Base-by-base conservation (phyloP, 1,140 invertebrate species). In the Saxidomus purpurata region DNA sequence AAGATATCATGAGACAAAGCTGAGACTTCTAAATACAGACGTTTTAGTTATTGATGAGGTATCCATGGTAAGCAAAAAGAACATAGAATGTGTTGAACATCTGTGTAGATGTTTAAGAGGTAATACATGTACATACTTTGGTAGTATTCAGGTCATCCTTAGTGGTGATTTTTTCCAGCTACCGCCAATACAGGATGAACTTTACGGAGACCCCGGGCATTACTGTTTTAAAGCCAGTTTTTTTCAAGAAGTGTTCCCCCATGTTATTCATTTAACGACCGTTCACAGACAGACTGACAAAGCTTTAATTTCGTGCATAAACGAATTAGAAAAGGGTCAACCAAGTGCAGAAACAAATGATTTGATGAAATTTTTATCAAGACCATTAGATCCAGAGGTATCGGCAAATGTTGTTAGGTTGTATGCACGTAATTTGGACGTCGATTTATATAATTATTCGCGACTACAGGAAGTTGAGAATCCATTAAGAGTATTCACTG, bases 151-250 rank as follows among this genome's bases (percentile, higher is more conserved):
- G 31, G 69, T 74, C 8, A 25, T 74, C 25, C 22, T 22, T 22
- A 34, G 11, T 74, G 69, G 69, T 28, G 69, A 74, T 28, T 74
- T 40, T 25, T 74, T 38, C 25, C 69, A 74, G 69, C 69, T 74
- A 17, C 69, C 34, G 38, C 69, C 69, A n/a, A 47, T 74, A 22
- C 31, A n/a, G 19, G 69, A 74, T 38, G 36, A 40, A 17, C 4
- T 74, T 11, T 74, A 47, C 17, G 69, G 69, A 38, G 40, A 71
- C 34, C 2, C 6, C 4, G 52, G 31, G 9, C 3, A 71, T 11
- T 36, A 8, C 22, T 34, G 67, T 71, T 74, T 47, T 47, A 8
- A 47, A n/a, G 25, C 59, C 9, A 25, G 11, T 28, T 1, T 63
- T 63, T 31, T 63, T 63, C 4, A 25, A 28, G n/a, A 59, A 4